These are phyloP conservation scores for Cryptus armator DNA, from an alignment of 2,888 invertebrate genomes.

Conservation along the genomic window DNA sequence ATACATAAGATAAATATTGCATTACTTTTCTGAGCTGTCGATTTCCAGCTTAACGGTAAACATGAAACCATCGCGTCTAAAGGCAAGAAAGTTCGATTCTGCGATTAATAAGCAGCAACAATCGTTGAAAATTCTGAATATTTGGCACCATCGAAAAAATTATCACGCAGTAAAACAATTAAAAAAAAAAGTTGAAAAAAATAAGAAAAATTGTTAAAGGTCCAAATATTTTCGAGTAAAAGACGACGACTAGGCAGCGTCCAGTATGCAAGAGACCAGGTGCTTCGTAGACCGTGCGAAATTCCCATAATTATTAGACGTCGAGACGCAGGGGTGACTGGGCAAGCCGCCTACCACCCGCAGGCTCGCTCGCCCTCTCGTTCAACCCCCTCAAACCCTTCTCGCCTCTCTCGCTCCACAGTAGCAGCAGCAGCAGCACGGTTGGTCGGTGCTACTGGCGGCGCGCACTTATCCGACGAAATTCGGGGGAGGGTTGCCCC, in stretches of 20 bases:
- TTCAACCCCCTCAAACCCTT: conserved; percentile 44
- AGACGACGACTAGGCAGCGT: conserved; percentile 43
- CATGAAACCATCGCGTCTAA: background rate
- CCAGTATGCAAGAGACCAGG: conserved; percentile 65
- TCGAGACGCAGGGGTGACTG: conserved; percentile 80
- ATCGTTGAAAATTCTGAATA: background rate
- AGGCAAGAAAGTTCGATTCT: background rate
- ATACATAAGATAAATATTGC: conserved; percentile 79
- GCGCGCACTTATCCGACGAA: conserved; percentile 80
- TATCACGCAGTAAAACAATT: background rate
- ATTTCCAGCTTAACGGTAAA: background rate
- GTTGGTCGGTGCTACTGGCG: conserved; percentile 67
- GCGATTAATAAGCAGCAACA: background rate
- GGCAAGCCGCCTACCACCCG: conserved; percentile 62
- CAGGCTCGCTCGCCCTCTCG: conserved; percentile 59
- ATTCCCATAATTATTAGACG: conserved; percentile 80
- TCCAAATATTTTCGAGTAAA: conserved; percentile 33
- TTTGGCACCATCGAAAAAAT: background rate
- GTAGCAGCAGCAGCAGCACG: conserved; percentile 63
- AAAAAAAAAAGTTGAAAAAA: background rate
- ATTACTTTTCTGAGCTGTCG: conserved; percentile 52
- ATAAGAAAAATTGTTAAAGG: background rate
- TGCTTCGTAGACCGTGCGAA: conserved; percentile 69
- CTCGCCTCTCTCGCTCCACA: conserved; percentile 59
- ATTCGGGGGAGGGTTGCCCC: conserved; percentile 78